phyloP scores from a whole-genome alignment of 1,140 invertebrate genomes.

The Cyphomyrmex costatus region DNA sequence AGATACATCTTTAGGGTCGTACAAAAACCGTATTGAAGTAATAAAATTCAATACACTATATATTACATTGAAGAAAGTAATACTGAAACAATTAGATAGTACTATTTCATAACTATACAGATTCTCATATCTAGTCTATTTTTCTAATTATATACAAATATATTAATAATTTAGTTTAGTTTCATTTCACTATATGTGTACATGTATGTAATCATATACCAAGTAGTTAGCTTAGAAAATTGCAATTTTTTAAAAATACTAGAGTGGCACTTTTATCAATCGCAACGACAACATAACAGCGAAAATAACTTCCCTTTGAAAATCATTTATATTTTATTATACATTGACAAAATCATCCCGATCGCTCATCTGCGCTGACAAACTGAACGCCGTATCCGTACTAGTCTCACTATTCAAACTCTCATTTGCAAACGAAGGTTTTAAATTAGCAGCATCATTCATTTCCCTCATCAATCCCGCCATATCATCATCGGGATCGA shows the following conservation, averaged over 20 bases:
- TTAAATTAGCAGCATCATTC: slow-evolving; percentile 82
- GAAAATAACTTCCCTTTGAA: not conserved
- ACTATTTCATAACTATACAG: not conserved
- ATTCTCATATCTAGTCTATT: not conserved
- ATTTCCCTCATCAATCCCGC: slow-evolving; percentile 86
- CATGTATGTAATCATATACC: not conserved
- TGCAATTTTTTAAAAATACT: not conserved
- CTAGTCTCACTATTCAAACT: slow-evolving; percentile 84
- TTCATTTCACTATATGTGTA: not conserved
- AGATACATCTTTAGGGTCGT: not conserved
- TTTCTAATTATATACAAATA: slow-evolving; percentile 13
- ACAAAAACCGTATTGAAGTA: not conserved
- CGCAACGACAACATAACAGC: slow-evolving; percentile 15
- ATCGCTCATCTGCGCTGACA: slow-evolving; percentile 84
- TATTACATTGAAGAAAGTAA: not conserved
- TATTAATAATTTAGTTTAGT: slow-evolving; percentile 24
- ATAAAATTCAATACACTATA: not conserved
- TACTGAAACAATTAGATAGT: slow-evolving; percentile 1
- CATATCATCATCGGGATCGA: slow-evolving; percentile 86
- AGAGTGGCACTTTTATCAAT: slow-evolving; percentile 1
- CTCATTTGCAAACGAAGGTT: slow-evolving; percentile 80
- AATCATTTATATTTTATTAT: slow-evolving; percentile 67
- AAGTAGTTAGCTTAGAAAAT: not conserved
- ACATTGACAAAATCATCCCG: slow-evolving; percentile 82
- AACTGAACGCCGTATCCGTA: slow-evolving; percentile 85